These are phyloP conservation scores for Carterocephalus palaemon DNA, from an alignment of 2,888 invertebrate genomes.

Conservation along the genomic window DNA sequence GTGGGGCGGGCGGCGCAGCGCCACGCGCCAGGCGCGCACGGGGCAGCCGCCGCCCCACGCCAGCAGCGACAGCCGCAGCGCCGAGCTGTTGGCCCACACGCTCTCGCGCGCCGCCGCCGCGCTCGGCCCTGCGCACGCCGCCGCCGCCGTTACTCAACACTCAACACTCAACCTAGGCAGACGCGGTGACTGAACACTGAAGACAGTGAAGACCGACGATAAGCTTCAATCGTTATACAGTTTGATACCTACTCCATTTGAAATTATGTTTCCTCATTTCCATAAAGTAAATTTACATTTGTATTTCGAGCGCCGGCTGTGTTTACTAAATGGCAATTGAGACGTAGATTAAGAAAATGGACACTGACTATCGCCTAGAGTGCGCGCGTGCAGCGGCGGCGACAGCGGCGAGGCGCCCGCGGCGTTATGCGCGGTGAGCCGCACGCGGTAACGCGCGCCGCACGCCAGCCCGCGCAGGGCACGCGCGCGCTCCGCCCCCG, in stretches of 20 bases:
- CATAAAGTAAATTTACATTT: too few species aligned
- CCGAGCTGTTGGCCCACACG: constrained; percentile 83
- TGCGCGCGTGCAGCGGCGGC: constrained; percentile 76
- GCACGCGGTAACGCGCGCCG: constrained; percentile 83
- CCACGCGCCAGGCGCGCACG: constrained; percentile 81
- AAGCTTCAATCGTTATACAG: too few species aligned
- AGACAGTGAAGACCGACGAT: too few species aligned
- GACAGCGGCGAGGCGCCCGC: constrained; percentile 83
- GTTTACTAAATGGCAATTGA: not conserved
- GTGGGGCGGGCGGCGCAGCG: constrained; percentile 47
- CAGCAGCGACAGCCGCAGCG: constrained; percentile 82
- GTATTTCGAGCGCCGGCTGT: constrained; percentile 6
- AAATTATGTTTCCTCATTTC: too few species aligned
- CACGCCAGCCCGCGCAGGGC: constrained; percentile 83
- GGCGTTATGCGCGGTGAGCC: constrained; percentile 82
- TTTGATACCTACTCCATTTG: too few species aligned
- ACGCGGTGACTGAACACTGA: too few species aligned
- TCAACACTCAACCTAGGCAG: too few species aligned
- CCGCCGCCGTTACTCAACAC: not conserved
- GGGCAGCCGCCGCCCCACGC: constrained; percentile 87
- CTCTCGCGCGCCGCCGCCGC: constrained; percentile 82
- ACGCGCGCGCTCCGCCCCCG: constrained; percentile 49
- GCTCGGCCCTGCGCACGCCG: constrained; percentile 67
- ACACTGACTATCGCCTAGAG: constrained; percentile 80
- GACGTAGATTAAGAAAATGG: constrained; percentile 14